A percentile compares a stretch with the other conserved stretches of the same genome.
Conservation (phyloP, 2,797 vertebrate genomes). For the Sebastes taczanowskii region DNA sequence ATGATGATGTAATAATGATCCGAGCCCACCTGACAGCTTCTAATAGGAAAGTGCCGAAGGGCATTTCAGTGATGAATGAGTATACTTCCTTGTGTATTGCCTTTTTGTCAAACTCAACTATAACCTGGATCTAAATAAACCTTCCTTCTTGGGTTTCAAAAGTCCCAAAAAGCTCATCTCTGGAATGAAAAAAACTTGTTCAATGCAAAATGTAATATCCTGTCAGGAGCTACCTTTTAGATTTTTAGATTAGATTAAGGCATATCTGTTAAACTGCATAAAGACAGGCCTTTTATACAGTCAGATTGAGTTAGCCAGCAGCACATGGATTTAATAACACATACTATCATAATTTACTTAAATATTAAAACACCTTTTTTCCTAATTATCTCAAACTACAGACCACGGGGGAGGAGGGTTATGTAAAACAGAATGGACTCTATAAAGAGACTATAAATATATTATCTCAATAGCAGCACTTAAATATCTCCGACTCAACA, state of each 20-base stretch:
- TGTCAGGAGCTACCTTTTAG: slow-evolving; percentile 35
- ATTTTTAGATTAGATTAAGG: slow-evolving; percentile 50
- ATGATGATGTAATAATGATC: slow-evolving; percentile 80
- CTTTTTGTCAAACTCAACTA: slow-evolving; percentile 48
- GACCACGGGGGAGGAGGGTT: too few relatives aligned
- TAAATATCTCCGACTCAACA: background rate
- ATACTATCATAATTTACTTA: background rate
- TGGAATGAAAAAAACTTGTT: background rate
- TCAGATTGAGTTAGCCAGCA: background rate
- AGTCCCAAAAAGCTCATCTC: background rate
- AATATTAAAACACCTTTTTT: background rate
- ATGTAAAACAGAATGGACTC: background rate
- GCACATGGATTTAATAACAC: slow-evolving; percentile 20
- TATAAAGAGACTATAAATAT: background rate
- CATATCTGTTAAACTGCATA: slow-evolving; percentile 17
- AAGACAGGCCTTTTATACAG: slow-evolving; percentile 8
- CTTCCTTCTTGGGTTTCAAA: background rate
- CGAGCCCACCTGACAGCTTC: slow-evolving; percentile 71
- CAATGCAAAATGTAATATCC: slow-evolving; percentile 57
- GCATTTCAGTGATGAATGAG: slow-evolving; percentile 75
- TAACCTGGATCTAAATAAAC: slow-evolving; percentile 61
- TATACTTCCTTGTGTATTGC: slow-evolving; percentile 30
- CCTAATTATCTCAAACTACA: background rate
- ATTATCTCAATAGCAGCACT: background rate
- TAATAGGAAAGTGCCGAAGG: slow-evolving; percentile 79